Evolutionary conservation across 2,113 vertebrate species (phyloP).

Genomic region (Halcyon malimbica): DNA sequence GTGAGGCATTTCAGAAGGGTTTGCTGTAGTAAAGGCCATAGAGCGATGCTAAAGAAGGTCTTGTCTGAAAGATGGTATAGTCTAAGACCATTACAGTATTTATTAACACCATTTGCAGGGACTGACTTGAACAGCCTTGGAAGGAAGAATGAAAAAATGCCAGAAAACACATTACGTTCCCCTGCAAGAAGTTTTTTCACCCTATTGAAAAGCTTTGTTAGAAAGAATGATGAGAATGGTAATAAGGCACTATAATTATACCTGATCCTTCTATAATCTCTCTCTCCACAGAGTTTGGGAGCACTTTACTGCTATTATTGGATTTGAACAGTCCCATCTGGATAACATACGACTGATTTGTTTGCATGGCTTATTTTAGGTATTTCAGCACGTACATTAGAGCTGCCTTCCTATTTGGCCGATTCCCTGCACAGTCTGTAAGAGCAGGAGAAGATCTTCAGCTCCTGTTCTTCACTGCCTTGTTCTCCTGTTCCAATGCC

Average conservation of each 20-base stretch:
- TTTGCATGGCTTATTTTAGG: constrained; percentile 65
- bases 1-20: not conserved
- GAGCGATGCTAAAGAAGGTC: not conserved
- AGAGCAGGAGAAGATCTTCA: not conserved
- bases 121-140: not conserved
- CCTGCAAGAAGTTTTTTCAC: constrained; percentile 41
- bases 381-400: constrained; percentile 19
- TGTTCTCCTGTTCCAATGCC: not conserved
- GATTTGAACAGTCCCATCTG: constrained; percentile 63
- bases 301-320: constrained; percentile 66
- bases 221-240: constrained; percentile 56
- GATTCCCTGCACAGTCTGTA: not conserved
- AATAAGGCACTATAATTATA: constrained; percentile 64
- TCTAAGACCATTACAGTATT: not conserved
- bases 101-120: constrained; percentile 9
- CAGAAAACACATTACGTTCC: constrained; percentile 45
- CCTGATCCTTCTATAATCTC: constrained; percentile 63
- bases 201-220: constrained; percentile 50
- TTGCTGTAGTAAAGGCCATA: not conserved
- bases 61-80: not conserved
- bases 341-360: constrained; percentile 53
- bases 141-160: constrained; percentile 44
- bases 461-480: not conserved
- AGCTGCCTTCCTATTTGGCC: not conserved
- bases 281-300: constrained; percentile 48